Conservation (phyloP, 1,140 invertebrate species). For the Drosophila murphyi region DNA sequence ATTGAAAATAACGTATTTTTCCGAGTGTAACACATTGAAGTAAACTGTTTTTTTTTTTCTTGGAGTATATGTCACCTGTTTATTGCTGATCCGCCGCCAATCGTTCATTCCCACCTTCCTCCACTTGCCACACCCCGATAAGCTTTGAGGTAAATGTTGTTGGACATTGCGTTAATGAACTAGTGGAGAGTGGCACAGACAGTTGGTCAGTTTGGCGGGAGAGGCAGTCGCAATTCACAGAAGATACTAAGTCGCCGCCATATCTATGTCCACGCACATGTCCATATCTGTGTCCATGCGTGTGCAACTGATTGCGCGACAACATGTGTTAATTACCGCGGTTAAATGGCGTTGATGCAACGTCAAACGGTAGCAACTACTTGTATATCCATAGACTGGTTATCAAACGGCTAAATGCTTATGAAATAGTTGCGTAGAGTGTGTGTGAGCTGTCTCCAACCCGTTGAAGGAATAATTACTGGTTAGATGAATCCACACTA, state of each 20-base stretch:
- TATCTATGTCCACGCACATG: constrained; percentile 58
- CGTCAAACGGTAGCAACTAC: constrained; percentile 54
- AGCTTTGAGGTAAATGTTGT: constrained; percentile 43
- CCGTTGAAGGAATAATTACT: not conserved
- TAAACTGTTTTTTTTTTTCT: not conserved
- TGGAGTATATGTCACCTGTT: constrained; percentile 37
- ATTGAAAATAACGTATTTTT: not conserved
- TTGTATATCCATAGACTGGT: constrained; percentile 37
- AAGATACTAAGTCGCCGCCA: constrained; percentile 59
- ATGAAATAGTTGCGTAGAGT: constrained; percentile 22
- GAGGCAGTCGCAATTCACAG: constrained; percentile 57
- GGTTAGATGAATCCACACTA: not conserved
- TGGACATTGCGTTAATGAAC: constrained; percentile 67
- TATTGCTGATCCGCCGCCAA: constrained; percentile 37
- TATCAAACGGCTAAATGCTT: constrained; percentile 43
- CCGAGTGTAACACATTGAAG: not conserved
- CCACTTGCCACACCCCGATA: constrained; percentile 20
- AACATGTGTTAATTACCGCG: constrained; percentile 80
- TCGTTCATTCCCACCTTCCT: constrained; percentile 26
- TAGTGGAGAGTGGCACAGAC: constrained; percentile 37
- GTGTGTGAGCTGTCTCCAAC: not conserved
- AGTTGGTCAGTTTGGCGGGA: constrained; percentile 28
- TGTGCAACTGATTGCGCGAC: constrained; percentile 78
- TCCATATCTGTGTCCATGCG: constrained; percentile 57
- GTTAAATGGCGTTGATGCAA: constrained; percentile 73